Conservation (phyloP, 2,888 invertebrate species). For the Aphidius colemani region DNA sequence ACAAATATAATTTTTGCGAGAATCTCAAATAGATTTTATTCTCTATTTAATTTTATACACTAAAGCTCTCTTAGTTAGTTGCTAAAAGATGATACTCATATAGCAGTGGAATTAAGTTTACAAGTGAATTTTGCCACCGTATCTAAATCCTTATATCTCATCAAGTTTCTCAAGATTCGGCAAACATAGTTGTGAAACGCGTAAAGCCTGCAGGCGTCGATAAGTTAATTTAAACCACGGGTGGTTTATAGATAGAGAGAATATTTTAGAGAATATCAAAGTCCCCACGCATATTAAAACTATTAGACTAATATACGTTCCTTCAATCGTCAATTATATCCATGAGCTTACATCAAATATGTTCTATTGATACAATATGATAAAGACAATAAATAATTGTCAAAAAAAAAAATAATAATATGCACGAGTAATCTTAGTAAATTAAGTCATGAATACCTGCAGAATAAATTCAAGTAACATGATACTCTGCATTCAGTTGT, state of each 20-base stretch:
- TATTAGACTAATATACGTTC: not conserved
- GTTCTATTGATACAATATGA: no score
- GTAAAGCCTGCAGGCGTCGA: slow-evolving; percentile 24
- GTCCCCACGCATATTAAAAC: slow-evolving; percentile 1
- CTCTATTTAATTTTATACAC: no score
- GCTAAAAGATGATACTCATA: not conserved
- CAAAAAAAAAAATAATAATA: no score
- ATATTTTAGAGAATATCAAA: slow-evolving; percentile 23
- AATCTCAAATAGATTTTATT: no score
- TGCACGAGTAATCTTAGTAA: no score
- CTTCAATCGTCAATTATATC: no score
- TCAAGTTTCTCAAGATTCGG: slow-evolving; percentile 11
- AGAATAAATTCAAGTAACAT: no score
- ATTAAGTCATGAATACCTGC: not conserved
- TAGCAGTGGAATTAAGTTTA: slow-evolving; percentile 10
- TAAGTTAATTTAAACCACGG: slow-evolving; percentile 26
- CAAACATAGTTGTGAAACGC: slow-evolving; percentile 5
- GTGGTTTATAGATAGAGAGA: not conserved
- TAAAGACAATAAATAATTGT: no score
- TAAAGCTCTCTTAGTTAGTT: no score
- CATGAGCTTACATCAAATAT: no score
- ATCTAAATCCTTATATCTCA: not conserved
- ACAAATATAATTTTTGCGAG: no score
- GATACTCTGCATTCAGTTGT: no score
- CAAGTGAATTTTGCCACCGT: slow-evolving; percentile 22